Conservation (phyloP, 1,140 invertebrate genomes). For the Papilio glaucus region DNA sequence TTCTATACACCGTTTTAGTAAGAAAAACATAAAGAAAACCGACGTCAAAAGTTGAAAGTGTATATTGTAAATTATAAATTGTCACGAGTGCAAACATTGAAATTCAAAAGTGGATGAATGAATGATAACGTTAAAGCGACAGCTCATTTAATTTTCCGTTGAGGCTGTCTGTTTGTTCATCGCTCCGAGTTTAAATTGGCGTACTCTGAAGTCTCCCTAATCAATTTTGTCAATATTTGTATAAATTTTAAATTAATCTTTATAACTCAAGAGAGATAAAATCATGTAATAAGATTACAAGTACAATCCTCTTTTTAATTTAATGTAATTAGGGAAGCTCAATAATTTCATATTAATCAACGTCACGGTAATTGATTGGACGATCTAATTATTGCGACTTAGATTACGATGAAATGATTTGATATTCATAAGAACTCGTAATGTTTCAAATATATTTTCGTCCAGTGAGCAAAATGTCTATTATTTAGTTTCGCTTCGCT, state of each 20-base stretch:
- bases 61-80: constrained; percentile 19
- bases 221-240: constrained; percentile 26
- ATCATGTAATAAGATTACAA: background rate
- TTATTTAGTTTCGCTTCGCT: too few relatives aligned
- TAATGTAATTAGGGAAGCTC: too few relatives aligned
- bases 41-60: background rate
- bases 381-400: too few relatives aligned
- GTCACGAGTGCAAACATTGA: constrained; percentile 5
- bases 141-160: constrained; percentile 23
- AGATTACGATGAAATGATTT: too few relatives aligned
- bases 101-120: constrained; percentile 21
- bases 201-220: constrained; percentile 4
- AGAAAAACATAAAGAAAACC: background rate
- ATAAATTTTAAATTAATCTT: constrained; percentile 4
- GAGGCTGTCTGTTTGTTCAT: constrained; percentile 18
- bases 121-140: constrained; percentile 11
- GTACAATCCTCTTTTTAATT: background rate
- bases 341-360: too few relatives aligned
- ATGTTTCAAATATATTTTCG: too few relatives aligned
- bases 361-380: too few relatives aligned
- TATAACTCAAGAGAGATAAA: background rate
- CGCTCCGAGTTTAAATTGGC: constrained; percentile 11
- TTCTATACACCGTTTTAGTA: too few relatives aligned
- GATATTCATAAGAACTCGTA: too few relatives aligned
- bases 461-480: too few relatives aligned